Conservation (phyloP, 2,888 invertebrate genomes). For the Ernsta delagoae region DNA sequence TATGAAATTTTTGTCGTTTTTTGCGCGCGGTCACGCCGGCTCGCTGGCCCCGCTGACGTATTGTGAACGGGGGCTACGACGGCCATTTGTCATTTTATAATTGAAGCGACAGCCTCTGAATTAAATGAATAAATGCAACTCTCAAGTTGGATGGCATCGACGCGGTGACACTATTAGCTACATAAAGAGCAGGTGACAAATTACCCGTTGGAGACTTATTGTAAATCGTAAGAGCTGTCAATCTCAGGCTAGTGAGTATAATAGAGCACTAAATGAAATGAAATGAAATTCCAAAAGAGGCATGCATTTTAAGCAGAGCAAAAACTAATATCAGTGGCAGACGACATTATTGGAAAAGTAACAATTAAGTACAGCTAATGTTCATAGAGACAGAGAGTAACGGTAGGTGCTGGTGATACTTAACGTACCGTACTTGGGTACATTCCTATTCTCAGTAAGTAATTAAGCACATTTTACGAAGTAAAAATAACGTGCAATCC, state of each 20-base stretch:
- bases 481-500: too few species aligned
- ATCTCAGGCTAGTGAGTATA: background rate
- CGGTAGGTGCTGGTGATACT: too few species aligned
- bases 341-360: background rate
- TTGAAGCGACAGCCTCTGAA: slow-evolving; percentile 33
- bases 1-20: slow-evolving; percentile 40
- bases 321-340: background rate
- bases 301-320: background rate
- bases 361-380: too few species aligned
- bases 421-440: too few species aligned
- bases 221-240: background rate
- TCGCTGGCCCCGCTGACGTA: slow-evolving; percentile 7
- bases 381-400: too few species aligned
- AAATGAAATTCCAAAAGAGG: background rate
- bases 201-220: slow-evolving; percentile 8
- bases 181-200: background rate
- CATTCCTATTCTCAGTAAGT: too few species aligned
- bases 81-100: slow-evolving; percentile 44
- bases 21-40: slow-evolving; percentile 35
- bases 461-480: too few species aligned
- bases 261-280: background rate
- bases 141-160: background rate
- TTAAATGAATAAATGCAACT: slow-evolving; percentile 25
- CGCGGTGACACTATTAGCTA: background rate
- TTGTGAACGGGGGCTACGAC: slow-evolving; percentile 19